These are phyloP conservation scores for Drosophila subsilvestris DNA, from an alignment of 2,888 invertebrate genomes.

Conservation along the genomic window DNA sequence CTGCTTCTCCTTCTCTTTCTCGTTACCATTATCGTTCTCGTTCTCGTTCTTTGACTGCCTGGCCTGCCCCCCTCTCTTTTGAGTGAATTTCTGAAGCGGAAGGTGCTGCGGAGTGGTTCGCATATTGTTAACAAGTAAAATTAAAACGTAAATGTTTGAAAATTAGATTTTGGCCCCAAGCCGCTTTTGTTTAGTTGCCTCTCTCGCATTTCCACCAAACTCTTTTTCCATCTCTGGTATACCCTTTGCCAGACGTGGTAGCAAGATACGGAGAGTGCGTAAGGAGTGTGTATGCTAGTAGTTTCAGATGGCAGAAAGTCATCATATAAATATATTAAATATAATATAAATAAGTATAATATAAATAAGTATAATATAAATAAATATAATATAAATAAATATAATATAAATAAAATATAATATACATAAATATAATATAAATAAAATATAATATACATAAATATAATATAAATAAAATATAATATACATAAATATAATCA, in stretches of 20 bases:
- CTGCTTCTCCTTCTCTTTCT: background rate
- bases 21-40: background rate
- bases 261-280: too few species aligned
- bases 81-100: background rate
- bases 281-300: rapidly evolving
- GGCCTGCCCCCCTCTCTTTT: background rate
- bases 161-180: slow-evolving; percentile 72
- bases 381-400: too few species aligned
- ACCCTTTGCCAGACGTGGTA: background rate
- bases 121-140: slow-evolving; percentile 76
- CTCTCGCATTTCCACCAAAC: slow-evolving; percentile 1
- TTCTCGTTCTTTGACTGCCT: background rate
- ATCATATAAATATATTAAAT: too few species aligned
- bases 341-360: too few species aligned
- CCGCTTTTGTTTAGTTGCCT: slow-evolving; percentile 64
- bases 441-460: too few species aligned
- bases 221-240: too few species aligned
- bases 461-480: too few species aligned
- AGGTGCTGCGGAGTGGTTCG: slow-evolving; percentile 23
- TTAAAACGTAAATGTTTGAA: slow-evolving; percentile 80
- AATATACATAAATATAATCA: too few species aligned
- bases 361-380: too few species aligned
- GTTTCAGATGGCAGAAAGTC: too few species aligned
- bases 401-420: too few species aligned
- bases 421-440: too few species aligned